Evolutionary conservation across 2,888 invertebrate genomes (phyloP).

Genomic region (Busseola fusca): DNA sequence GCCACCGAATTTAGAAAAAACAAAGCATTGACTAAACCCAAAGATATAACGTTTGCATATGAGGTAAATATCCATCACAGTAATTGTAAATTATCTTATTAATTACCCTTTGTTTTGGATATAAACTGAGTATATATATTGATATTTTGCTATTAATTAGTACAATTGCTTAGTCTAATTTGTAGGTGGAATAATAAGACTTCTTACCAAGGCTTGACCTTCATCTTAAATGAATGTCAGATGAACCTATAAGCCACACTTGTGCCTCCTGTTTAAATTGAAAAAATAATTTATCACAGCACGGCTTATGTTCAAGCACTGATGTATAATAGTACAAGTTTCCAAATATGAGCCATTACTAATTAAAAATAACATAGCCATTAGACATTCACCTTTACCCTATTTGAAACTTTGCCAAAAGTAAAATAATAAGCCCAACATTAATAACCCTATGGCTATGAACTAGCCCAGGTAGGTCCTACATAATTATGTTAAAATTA

Average conservation of each 20-base stretch:
- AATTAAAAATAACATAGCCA: too few species aligned
- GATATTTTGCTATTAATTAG: neutral
- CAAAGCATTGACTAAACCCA: constrained; percentile 81
- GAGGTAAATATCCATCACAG: constrained; percentile 68
- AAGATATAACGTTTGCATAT: constrained; percentile 80
- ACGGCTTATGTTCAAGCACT: too few species aligned
- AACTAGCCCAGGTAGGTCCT: neutral
- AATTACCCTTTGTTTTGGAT: too few species aligned
- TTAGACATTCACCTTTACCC: neutral
- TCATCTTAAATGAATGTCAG: constrained; percentile 21
- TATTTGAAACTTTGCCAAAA: neutral
- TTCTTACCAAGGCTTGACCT: neutral
- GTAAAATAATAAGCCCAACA: neutral
- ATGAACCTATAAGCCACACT: neutral
- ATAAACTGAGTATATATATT: neutral
- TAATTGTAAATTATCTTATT: neutral
- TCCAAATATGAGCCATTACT: neutral
- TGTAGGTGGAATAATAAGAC: neutral
- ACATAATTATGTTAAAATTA: neutral
- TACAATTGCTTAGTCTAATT: neutral
- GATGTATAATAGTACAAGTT: neutral
- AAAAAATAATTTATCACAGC: neutral
- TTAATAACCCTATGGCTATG: neutral
- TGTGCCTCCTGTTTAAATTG: neutral
- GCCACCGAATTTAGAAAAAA: constrained; percentile 92